phyloP scores from a whole-genome alignment of 1,140 invertebrate genomes.

The Kradibia gibbosae region DNA sequence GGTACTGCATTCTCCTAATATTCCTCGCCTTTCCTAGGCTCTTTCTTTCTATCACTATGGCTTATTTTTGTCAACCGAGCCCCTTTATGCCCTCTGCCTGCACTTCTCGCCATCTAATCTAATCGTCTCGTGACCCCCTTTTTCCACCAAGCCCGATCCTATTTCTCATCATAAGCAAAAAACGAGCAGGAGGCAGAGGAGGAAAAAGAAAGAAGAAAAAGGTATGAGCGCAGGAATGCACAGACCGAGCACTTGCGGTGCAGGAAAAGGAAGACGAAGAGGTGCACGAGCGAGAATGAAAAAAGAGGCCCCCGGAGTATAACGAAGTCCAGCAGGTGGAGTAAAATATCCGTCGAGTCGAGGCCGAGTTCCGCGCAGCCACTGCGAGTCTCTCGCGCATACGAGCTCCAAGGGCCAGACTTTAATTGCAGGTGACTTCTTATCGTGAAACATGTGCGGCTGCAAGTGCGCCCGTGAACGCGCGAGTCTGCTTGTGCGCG shows the following conservation, averaged over 20 bases:
- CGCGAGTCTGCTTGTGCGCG: no score
- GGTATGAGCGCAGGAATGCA: slow-evolving; percentile 8
- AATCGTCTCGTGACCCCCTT: slow-evolving; percentile 21
- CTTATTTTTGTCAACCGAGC: no score
- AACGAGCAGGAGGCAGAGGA: not conserved
- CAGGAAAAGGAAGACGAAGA: slow-evolving; percentile 22
- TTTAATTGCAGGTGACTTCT: slow-evolving; percentile 52
- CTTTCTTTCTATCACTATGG: not conserved
- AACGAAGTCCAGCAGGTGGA: slow-evolving; percentile 46
- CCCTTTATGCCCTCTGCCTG: not conserved
- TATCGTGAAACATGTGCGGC: slow-evolving; percentile 42
- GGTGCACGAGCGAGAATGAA: slow-evolving; percentile 22
- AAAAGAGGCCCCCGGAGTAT: slow-evolving; percentile 31
- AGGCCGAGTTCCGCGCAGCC: slow-evolving; percentile 14
- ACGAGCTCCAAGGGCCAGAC: not conserved
- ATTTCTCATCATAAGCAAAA: slow-evolving; percentile 41
- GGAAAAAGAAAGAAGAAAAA: not conserved
- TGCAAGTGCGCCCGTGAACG: not conserved
- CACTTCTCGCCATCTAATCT: slow-evolving; percentile 20
- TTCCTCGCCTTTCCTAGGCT: slow-evolving; percentile 3
- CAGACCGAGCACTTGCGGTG: slow-evolving; percentile 18
- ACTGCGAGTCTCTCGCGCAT: slow-evolving; percentile 13
- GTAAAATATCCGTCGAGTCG: slow-evolving; percentile 41
- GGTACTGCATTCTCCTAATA: not conserved
- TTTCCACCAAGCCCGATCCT: slow-evolving; percentile 12